A percentile compares a stretch with the other conserved stretches of the same genome.
Evolutionary conservation across 1,140 invertebrate species (phyloP).

Genomic region (Halictus rubicundus): DNA sequence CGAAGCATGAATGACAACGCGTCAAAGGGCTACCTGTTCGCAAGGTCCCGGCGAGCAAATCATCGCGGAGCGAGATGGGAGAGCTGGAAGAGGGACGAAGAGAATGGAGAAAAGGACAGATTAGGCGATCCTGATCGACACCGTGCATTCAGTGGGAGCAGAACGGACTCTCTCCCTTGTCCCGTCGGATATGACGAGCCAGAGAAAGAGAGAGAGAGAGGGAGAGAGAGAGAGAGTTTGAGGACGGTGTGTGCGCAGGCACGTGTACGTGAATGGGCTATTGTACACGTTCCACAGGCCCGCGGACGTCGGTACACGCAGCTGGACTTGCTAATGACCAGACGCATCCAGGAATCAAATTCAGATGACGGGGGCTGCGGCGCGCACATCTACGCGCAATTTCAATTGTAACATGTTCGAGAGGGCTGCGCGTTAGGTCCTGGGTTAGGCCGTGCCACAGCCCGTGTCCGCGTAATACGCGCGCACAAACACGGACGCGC

Average conservation of each 20-base stretch:
- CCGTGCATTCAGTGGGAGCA: not conserved
- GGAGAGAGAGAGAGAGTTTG: not conserved
- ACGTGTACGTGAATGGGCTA: slow-evolving; percentile 54
- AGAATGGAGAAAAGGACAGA: slow-evolving; percentile 5
- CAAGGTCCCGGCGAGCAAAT: not conserved
- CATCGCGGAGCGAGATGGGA: too few relatives aligned
- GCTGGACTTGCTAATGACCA: slow-evolving; percentile 69
- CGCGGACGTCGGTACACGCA: slow-evolving; percentile 36
- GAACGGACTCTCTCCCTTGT: slow-evolving; percentile 20
- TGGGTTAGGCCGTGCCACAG: not conserved
- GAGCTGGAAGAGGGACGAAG: too few relatives aligned
- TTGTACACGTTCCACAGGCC: slow-evolving; percentile 4
- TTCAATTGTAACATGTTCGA: slow-evolving; percentile 43
- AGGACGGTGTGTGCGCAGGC: not conserved
- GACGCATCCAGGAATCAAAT: slow-evolving; percentile 70
- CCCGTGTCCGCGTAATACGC: slow-evolving; percentile 1
- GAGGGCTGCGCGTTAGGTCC: too few relatives aligned
- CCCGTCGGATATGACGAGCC: slow-evolving; percentile 56
- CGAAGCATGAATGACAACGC: too few relatives aligned
- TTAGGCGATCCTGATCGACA: not conserved
- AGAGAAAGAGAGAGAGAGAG: too few relatives aligned
- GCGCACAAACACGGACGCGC: not conserved
- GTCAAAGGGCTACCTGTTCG: slow-evolving; percentile 10
- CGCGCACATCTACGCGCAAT: slow-evolving; percentile 27
- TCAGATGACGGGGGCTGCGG: slow-evolving; percentile 56